Evolutionary conservation across 2,797 vertebrate genomes (phyloP).

Genomic region (Onychomys leucogaster): DNA sequence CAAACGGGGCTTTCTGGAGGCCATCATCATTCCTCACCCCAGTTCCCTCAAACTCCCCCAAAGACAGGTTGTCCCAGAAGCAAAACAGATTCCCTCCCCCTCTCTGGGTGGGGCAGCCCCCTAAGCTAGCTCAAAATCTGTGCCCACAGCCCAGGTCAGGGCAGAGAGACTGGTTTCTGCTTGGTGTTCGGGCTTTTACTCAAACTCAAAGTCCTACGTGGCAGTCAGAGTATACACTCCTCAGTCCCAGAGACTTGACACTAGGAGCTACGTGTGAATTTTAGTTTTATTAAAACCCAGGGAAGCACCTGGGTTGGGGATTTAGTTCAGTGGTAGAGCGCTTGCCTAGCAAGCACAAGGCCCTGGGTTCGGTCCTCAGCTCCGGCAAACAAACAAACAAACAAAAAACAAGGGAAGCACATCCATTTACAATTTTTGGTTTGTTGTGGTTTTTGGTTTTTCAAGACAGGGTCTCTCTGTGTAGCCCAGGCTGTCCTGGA

Average conservation of each 20-base stretch:
- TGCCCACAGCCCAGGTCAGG: not conserved
- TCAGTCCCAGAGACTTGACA: not conserved
- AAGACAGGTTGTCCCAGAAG: not conserved
- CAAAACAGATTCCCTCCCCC: not conserved
- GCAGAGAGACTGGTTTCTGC: not conserved
- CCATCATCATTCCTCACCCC: not conserved
- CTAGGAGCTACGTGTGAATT: not conserved
- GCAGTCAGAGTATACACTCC: not conserved
- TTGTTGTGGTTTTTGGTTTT: not conserved
- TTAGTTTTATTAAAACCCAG: slow-evolving; percentile 6
- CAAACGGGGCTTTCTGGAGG: not conserved
- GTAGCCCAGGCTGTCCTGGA: not conserved
- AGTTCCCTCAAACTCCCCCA: not conserved
- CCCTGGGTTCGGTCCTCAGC: too few species aligned
- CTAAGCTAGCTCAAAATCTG: not conserved
- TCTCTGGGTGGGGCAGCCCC: not conserved
- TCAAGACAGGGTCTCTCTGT: not conserved
- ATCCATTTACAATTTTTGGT: not conserved
- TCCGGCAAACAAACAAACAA: too few species aligned
- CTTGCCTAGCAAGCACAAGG: too few species aligned
- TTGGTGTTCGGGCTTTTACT: not conserved
- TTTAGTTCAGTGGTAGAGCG: too few species aligned
- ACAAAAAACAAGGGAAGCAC: not conserved
- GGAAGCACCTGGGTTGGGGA: too few species aligned
- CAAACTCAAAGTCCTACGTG: not conserved